Base-by-base conservation (phyloP, 2,113 vertebrate species). In the Rana temporaria region DNA sequence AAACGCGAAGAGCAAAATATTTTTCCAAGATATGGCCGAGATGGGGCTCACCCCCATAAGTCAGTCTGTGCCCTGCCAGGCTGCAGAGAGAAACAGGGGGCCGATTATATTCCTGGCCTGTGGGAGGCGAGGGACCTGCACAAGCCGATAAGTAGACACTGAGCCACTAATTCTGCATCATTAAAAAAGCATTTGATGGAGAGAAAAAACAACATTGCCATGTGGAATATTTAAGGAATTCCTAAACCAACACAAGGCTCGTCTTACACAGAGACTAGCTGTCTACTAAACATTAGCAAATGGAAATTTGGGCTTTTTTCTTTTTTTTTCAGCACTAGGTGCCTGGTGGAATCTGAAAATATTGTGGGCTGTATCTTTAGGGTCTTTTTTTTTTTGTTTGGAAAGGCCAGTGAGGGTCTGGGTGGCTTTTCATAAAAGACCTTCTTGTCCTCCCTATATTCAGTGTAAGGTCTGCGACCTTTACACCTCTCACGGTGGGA, bases 401-500 rank as follows among this genome's bases (percentile, higher is more conserved):
- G 77, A 80, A 82, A 76, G 77, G 18, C 74, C 82, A 62, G 65
- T 72, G 65, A 73, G 73, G 82, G 79, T 84, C 66, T 81, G 79
- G 77, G 80, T 69, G 59, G 84, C 70, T 67, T 82, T 83, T 82
- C 69, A 85, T 88, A 85, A 88, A 86, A 88, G 84, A 24, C 73
- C 73, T 71, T 84, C 22, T 86, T 86, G 83, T 86, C 80, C 85
- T 85, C 73, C 84, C 84, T 88, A 85, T 86, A 85, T 88, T 86
- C 84, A 62, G 78, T 86, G 85, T 82, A 84, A 86, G 85, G 83
- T 79, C 84, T 66, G 2, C 84, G 87, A 88, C 85, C 87, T 86
- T 84, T 85, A 85, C 75, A 72, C 81, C 60, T 30, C 3, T 62
- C 85, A 81, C 84, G 71, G 87, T 82, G 60, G 83, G 87, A 81